These are phyloP conservation scores for Brachionus asplanchnoidis DNA, from an alignment of 1,140 invertebrate genomes.

Conservation along the genomic window DNA sequence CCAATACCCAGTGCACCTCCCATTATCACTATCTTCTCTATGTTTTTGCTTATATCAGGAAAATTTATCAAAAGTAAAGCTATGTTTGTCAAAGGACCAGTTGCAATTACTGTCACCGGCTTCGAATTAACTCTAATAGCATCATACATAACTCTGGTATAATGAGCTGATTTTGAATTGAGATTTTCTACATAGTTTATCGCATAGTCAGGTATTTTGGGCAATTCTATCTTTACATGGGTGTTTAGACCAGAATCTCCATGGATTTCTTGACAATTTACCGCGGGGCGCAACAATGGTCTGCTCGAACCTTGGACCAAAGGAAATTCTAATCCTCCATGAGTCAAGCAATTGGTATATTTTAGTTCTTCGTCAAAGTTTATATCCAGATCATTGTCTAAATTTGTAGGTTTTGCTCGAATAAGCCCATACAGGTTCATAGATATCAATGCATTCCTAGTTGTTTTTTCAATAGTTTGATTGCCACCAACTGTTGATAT, in stretches of 20 bases:
- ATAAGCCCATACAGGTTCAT: conserved; percentile 2
- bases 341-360: not conserved
- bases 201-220: conserved; percentile 18
- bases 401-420: not conserved
- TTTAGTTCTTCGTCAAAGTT: not conserved
- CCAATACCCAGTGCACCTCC: conserved; percentile 28
- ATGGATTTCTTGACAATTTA: conserved; percentile 38
- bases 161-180: not conserved
- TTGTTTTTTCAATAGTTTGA: conserved; percentile 38
- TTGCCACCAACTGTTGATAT: conserved; percentile 39
- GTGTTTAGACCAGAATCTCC: conserved; percentile 34
- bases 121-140: not conserved
- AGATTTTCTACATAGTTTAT: conserved; percentile 1
- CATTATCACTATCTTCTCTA: conserved; percentile 36
- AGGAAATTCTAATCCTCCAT: conserved; percentile 1
- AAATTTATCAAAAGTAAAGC: conserved; percentile 23
- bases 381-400: not conserved
- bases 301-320: not conserved
- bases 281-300: not conserved
- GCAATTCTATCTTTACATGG: conserved; percentile 19
- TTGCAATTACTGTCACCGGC: conserved; percentile 30
- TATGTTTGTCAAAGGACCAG: conserved; percentile 35
- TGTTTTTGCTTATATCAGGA: not conserved
- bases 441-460: conserved; percentile 29
- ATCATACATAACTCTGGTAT: conserved; percentile 14